A percentile compares a stretch with the other conserved stretches of the same genome.
Conservation (phyloP, 2,888 invertebrate genomes). For the Ceriagrion tenellum region DNA sequence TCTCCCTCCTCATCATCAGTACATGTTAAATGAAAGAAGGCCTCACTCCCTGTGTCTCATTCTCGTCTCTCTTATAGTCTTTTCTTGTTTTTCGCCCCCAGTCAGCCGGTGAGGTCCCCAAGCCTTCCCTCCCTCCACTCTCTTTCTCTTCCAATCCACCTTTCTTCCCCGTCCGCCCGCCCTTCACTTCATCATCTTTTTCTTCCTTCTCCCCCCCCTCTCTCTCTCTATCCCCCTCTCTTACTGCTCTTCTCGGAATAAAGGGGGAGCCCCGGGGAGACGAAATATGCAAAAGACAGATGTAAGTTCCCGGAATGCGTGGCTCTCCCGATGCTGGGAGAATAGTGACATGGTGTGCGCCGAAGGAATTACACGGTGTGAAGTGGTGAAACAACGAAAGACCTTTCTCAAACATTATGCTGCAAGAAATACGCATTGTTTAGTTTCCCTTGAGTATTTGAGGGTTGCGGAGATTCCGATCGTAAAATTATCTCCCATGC, state of each 20-base stretch:
- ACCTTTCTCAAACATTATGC: background rate
- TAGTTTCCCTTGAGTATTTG: too few species aligned
- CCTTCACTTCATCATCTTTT: background rate
- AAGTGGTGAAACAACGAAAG: background rate
- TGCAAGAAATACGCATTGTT: background rate
- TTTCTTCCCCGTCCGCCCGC: background rate
- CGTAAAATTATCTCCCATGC: too few species aligned
- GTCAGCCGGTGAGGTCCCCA: background rate
- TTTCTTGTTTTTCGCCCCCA: background rate
- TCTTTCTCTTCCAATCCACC: background rate
- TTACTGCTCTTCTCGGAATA: background rate
- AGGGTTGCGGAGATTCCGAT: too few species aligned
- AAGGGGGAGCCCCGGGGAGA: background rate
- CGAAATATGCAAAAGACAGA: background rate
- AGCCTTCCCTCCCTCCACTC: background rate
- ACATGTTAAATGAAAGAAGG: constrained; percentile 18
- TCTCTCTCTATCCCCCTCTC: background rate
- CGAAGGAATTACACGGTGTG: background rate
- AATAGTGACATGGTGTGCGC: background rate
- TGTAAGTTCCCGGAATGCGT: background rate
- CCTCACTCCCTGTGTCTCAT: background rate
- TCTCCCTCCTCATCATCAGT: background rate
- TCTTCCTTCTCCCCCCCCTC: background rate
- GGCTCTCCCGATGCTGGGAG: background rate
- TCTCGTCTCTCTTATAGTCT: background rate